phyloP scores from a whole-genome alignment of 1,140 invertebrate species.

The Diabrotica undecimpunctata region DNA sequence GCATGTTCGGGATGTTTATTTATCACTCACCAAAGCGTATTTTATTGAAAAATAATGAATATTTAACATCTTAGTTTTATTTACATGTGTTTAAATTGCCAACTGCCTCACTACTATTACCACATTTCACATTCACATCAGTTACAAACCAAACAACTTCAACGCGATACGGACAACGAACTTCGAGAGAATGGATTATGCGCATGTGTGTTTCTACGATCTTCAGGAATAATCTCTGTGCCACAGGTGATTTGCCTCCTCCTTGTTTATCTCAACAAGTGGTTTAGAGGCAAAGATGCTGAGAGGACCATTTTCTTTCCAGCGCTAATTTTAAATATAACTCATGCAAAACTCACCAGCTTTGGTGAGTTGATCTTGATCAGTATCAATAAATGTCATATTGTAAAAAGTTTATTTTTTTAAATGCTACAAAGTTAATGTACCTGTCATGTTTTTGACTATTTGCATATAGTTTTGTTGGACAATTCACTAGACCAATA shows the following conservation, averaged over 20 bases:
- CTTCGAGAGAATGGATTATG: conserved; percentile 17
- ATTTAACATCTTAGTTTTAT: conserved; percentile 13
- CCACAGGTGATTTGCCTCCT: conserved; percentile 29
- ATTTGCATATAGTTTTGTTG: too few species aligned
- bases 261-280: background rate
- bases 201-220: conserved; percentile 24
- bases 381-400: too few species aligned
- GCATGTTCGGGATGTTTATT: background rate
- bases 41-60: conserved; percentile 13
- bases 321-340: too few species aligned
- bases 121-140: background rate
- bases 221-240: background rate
- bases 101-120: conserved; percentile 5
- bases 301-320: too few species aligned
- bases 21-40: background rate
- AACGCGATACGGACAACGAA: conserved; percentile 29
- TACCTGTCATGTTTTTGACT: too few species aligned
- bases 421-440: too few species aligned
- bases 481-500: too few species aligned
- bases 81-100: conserved; percentile 11
- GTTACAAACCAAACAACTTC: conserved; percentile 28
- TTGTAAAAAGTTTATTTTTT: too few species aligned
- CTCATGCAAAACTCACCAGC: too few species aligned
- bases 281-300: background rate
- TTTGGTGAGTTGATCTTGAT: too few species aligned